These are phyloP conservation scores for Grammomys surdaster DNA, from an alignment of 2,113 vertebrate species.

Conservation along the genomic window DNA sequence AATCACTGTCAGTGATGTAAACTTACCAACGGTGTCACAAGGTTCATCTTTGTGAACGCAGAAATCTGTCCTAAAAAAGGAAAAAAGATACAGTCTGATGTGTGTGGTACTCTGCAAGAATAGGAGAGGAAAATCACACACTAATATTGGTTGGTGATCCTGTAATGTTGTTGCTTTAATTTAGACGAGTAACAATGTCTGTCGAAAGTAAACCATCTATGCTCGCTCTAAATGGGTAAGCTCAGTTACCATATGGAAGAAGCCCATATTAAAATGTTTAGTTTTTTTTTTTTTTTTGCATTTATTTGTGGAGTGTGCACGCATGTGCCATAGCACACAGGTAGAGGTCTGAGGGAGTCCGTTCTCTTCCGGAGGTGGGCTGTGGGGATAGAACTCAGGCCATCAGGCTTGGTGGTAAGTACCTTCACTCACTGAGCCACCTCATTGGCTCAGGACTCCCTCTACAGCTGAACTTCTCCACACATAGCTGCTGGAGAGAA, in stretches of 20 bases:
- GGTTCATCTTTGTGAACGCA: constrained; percentile 99
- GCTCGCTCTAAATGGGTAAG: neutral
- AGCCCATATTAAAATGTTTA: neutral
- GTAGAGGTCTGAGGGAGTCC: no score
- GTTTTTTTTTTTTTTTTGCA: neutral
- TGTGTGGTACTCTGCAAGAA: constrained; percentile 32
- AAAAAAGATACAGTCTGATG: constrained; percentile 75
- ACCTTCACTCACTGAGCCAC: neutral
- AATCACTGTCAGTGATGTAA: neutral
- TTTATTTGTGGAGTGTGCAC: neutral
- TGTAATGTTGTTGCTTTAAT: rapidly evolving
- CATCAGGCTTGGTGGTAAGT: no score
- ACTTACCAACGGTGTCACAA: constrained; percentile 99
- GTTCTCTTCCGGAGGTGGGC: neutral
- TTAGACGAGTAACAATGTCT: neutral
- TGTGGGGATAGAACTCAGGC: neutral
- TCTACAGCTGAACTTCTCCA: neutral
- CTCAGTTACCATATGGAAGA: no score
- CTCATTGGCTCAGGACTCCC: neutral
- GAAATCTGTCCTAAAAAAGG: constrained; percentile 96
- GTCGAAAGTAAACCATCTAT: neutral
- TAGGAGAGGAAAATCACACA: neutral
- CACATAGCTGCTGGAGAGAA: neutral
- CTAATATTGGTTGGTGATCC: no score
- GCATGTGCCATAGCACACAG: neutral